These are phyloP conservation scores for Drosophila funebris DNA, from an alignment of 1,140 invertebrate genomes.

Conservation along the genomic window DNA sequence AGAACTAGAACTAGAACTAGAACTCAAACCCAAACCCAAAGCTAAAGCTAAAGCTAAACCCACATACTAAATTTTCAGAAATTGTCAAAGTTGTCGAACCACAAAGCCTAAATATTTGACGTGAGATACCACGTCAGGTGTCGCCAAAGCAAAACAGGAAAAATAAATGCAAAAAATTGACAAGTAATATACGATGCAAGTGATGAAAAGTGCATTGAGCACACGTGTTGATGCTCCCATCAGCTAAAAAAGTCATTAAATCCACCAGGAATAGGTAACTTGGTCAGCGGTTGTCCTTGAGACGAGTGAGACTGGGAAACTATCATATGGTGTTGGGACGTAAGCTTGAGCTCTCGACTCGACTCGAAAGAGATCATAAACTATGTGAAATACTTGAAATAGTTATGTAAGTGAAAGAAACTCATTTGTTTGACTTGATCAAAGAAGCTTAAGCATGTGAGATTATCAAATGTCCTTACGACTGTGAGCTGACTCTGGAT, in stretches of 20 bases:
- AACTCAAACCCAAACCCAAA: background rate
- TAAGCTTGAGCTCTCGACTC: background rate
- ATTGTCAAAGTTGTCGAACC: constrained; percentile 24
- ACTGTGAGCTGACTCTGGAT: too few relatives aligned
- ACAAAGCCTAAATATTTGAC: constrained; percentile 32
- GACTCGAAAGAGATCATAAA: background rate
- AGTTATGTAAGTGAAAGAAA: too few relatives aligned
- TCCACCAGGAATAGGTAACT: background rate
- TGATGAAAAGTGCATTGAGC: background rate
- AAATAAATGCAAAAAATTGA: constrained; percentile 18
- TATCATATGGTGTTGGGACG: background rate
- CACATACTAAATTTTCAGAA: constrained; percentile 20
- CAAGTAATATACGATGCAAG: background rate
- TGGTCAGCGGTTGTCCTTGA: background rate
- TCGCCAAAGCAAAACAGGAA: background rate
- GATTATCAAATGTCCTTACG: too few relatives aligned
- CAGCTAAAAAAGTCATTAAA: background rate
- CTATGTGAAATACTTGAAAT: too few relatives aligned
- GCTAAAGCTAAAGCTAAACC: background rate
- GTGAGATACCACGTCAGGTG: constrained; percentile 24
- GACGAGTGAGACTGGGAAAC: background rate
- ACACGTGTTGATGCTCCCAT: constrained; percentile 9
- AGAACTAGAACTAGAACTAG: background rate
- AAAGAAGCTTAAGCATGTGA: too few relatives aligned
- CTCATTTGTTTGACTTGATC: too few relatives aligned